phyloP scores from a whole-genome alignment of 1,140 invertebrate genomes.

The Danaus plexippus region DNA sequence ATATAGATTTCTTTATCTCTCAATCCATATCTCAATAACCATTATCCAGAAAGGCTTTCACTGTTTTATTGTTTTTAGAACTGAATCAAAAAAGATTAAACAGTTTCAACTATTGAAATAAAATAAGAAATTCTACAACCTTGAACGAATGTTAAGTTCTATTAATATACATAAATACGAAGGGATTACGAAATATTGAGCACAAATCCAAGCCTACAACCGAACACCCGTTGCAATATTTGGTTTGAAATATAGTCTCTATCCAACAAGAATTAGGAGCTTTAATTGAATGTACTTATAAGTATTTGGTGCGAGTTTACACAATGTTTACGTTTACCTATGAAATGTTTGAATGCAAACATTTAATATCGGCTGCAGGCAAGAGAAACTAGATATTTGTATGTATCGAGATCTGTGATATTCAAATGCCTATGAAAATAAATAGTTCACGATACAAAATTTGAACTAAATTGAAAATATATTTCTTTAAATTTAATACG shows the following conservation, averaged over 20 bases:
- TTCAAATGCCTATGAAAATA: neutral
- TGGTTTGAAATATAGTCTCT: slow-evolving; percentile 11
- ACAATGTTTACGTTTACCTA: slow-evolving; percentile 47
- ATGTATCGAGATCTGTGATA: slow-evolving; percentile 7
- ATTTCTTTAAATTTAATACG: too few relatives aligned
- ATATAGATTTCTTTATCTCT: too few relatives aligned
- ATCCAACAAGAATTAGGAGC: slow-evolving; percentile 7
- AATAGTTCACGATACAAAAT: too few relatives aligned
- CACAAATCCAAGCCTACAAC: slow-evolving; percentile 33
- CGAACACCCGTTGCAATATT: neutral
- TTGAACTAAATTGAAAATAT: too few relatives aligned
- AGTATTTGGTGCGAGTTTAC: slow-evolving; percentile 8
- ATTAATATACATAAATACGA: neutral
- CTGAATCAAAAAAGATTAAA: too few relatives aligned
- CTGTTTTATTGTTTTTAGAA: too few relatives aligned
- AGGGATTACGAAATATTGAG: slow-evolving; percentile 44
- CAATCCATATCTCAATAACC: too few relatives aligned
- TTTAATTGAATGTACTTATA: slow-evolving; percentile 2
- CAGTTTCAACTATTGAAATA: too few relatives aligned
- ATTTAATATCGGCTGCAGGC: slow-evolving; percentile 54
- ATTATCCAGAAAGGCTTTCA: too few relatives aligned
- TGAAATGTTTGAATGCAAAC: slow-evolving; percentile 45
- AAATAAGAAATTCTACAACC: too few relatives aligned
- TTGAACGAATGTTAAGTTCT: too few relatives aligned
- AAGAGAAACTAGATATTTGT: slow-evolving; percentile 25